phyloP scores from a whole-genome alignment of 2,888 invertebrate species.

The Tetramorium bicarinatum region DNA sequence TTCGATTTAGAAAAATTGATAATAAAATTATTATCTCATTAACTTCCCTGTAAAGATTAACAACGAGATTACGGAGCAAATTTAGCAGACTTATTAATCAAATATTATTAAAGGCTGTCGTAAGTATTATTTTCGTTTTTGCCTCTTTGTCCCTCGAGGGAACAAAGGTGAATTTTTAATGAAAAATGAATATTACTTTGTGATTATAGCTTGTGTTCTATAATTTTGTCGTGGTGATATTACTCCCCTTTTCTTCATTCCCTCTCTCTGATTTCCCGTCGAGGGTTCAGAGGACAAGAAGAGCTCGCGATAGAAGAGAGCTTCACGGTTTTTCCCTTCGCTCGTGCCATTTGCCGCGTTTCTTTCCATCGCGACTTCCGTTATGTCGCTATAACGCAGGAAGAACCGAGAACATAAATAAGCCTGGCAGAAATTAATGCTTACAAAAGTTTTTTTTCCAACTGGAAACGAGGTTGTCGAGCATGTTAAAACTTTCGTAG shows the following conservation, averaged over 20 bases:
- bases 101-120: background rate
- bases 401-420: conserved; percentile 45
- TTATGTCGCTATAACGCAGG: conserved; percentile 14
- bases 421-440: conserved; percentile 50
- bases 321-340: conserved; percentile 8
- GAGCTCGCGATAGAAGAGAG: background rate
- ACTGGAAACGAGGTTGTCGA: conserved; percentile 41
- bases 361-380: conserved; percentile 45
- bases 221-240: conserved; percentile 55
- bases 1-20: background rate
- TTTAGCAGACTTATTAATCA: conserved; percentile 37
- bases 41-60: background rate
- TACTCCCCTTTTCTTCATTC: background rate
- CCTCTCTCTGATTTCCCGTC: background rate
- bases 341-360: conserved; percentile 17
- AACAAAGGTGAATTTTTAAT: conserved; percentile 65
- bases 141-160: conserved; percentile 22
- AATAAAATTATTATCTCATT: conserved; percentile 1
- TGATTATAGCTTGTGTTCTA: conserved; percentile 51
- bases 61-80: background rate
- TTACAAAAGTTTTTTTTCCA: conserved; percentile 42
- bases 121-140: conserved; percentile 15
- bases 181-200: conserved; percentile 62
- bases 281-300: background rate
- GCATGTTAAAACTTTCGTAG: conserved; percentile 44